Conservation (phyloP, 2,888 invertebrate species). For the Tuberolachnus salignus region DNA sequence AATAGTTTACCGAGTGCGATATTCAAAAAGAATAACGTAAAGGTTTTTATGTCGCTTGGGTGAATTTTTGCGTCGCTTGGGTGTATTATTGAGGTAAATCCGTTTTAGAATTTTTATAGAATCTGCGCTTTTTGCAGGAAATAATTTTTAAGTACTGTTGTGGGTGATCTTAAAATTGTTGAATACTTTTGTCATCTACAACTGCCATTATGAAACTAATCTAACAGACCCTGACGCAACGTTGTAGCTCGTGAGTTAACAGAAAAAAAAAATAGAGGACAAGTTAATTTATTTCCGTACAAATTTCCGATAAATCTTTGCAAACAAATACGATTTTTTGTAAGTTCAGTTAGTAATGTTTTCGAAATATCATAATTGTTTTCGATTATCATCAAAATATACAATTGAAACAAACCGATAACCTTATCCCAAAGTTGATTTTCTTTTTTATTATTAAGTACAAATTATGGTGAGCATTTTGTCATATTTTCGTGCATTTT, state of each 20-base stretch:
- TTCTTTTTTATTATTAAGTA: too few species aligned
- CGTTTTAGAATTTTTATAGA: conserved; percentile 1
- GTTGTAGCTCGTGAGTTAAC: not conserved
- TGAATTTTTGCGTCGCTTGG: not conserved
- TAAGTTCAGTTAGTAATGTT: too few species aligned
- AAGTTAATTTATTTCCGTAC: too few species aligned
- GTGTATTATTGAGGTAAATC: too few species aligned
- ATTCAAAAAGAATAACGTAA: not conserved
- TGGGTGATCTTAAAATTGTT: not conserved
- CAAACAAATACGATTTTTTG: too few species aligned
- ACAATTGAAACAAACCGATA: too few species aligned
- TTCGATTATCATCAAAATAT: too few species aligned
- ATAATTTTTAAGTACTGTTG: not conserved
- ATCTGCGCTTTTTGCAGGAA: not conserved
- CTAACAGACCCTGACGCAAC: conserved; percentile 14
- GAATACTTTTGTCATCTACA: not conserved
- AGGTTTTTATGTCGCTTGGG: not conserved
- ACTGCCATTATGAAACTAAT: not conserved
- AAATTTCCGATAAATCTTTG: too few species aligned
- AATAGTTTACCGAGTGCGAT: not conserved
- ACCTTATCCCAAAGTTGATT: too few species aligned
- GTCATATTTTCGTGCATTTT: too few species aligned
- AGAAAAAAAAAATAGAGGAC: not conserved
- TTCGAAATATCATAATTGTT: too few species aligned
- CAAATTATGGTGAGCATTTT: too few species aligned